These are phyloP conservation scores for Speoplatyrhinus poulsoni DNA, from an alignment of 2,113 vertebrate genomes.

Conservation along the genomic window DNA sequence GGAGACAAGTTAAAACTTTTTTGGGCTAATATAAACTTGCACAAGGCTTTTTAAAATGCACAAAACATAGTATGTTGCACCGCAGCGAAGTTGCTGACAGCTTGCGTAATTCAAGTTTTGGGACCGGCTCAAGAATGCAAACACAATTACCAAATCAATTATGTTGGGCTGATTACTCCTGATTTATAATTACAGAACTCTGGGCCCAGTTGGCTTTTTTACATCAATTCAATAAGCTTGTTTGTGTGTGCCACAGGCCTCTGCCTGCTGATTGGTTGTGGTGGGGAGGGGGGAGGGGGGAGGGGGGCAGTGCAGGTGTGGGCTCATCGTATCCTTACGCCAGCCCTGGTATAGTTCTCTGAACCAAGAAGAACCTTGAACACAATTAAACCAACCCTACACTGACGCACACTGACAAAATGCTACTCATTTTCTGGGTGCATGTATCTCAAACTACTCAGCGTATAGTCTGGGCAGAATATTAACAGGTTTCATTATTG, in stretches of 20 bases:
- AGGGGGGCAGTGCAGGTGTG: conserved; percentile 49
- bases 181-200: conserved; percentile 70
- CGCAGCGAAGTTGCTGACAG: conserved; percentile 38
- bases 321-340: not conserved
- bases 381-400: not conserved
- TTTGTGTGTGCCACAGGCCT: conserved; percentile 44
- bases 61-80: conserved; percentile 19
- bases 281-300: not conserved
- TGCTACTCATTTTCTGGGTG: too few relatives aligned
- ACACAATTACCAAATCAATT: conserved; percentile 74
- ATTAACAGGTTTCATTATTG: too few relatives aligned
- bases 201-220: conserved; percentile 52
- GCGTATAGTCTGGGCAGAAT: too few relatives aligned
- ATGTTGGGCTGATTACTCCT: conserved; percentile 65
- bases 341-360: not conserved
- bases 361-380: conserved; percentile 15
- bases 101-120: conserved; percentile 48
- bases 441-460: too few relatives aligned
- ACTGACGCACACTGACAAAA: not conserved
- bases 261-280: conserved; percentile 42
- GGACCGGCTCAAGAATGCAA: conserved; percentile 63
- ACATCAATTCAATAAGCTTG: conserved; percentile 70
- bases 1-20: too few relatives aligned
- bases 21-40: too few relatives aligned
- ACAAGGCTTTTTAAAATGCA: conserved; percentile 10